Percentiles rank a stretch among this genome's conserved stretches.
Evolutionary conservation across 1,140 invertebrate genomes (phyloP).

Genomic region (Trissolcus basalis): DNA sequence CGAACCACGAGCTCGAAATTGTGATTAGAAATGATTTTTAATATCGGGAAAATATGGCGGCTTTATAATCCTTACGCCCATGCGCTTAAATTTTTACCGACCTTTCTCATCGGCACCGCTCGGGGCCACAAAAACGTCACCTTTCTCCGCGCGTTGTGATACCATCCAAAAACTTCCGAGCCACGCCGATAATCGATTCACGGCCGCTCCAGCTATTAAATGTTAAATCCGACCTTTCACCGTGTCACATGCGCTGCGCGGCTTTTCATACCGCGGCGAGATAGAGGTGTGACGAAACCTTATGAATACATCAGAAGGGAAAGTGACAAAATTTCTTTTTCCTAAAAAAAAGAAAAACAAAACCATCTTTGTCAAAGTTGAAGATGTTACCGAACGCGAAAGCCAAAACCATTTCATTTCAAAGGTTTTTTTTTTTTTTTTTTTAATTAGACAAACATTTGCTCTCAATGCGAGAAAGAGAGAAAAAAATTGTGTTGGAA

Average conservation of each 20-base stretch:
- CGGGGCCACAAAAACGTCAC: slow-evolving; percentile 50
- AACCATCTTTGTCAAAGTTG: too few species aligned
- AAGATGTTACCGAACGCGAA: too few species aligned
- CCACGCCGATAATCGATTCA: slow-evolving; percentile 23
- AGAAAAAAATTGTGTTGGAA: too few species aligned
- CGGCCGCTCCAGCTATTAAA: slow-evolving; percentile 18
- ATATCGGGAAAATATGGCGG: slow-evolving; percentile 2
- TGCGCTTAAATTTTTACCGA: slow-evolving; percentile 41
- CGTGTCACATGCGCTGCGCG: slow-evolving; percentile 7
- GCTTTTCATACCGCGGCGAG: neutral
- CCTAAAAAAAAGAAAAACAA: neutral
- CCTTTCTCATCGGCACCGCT: slow-evolving; percentile 32
- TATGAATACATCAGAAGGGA: slow-evolving; percentile 28
- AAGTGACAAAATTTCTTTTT: slow-evolving; percentile 45
- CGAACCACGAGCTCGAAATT: neutral
- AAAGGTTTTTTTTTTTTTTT: too few species aligned
- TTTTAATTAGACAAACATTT: too few species aligned
- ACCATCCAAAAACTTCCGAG: slow-evolving; percentile 6
- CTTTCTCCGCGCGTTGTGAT: slow-evolving; percentile 47
- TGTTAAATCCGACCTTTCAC: slow-evolving; percentile 42
- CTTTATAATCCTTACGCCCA: slow-evolving; percentile 24
- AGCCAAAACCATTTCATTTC: too few species aligned
- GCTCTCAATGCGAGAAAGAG: too few species aligned
- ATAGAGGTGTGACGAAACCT: slow-evolving; percentile 13
- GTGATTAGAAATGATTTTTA: slow-evolving; percentile 28